phyloP scores from a whole-genome alignment of 2,797 vertebrate genomes.

The Garrulus glandarius region DNA sequence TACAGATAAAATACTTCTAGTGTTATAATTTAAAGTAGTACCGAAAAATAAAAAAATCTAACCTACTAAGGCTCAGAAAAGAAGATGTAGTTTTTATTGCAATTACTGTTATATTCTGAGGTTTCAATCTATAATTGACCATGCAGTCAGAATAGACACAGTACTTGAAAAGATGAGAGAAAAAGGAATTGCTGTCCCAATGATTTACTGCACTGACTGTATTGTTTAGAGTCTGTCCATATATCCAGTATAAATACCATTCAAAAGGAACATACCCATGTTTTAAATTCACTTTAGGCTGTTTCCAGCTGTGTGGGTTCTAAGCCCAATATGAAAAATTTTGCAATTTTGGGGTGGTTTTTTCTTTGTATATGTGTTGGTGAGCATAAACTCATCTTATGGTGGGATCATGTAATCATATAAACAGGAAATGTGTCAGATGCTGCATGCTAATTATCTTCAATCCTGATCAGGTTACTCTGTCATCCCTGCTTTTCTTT shows the following conservation, averaged over 20 bases:
- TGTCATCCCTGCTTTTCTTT: not conserved
- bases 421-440: not conserved
- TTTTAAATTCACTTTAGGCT: slow-evolving; percentile 10
- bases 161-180: not conserved
- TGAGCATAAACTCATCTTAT: not conserved
- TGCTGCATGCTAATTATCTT: not conserved
- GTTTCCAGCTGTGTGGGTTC: not conserved
- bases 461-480: not conserved
- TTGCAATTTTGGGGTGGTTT: not conserved
- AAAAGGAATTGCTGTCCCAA: not conserved
- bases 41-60: not conserved
- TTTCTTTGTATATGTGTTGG: not conserved
- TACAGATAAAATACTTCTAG: slow-evolving; percentile 27
- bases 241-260: not conserved
- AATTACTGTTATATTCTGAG: not conserved
- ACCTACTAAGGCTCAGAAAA: not conserved
- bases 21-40: not conserved
- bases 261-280: not conserved
- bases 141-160: not conserved
- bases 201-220: not conserved
- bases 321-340: not conserved
- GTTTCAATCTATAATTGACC: not conserved
- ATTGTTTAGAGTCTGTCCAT: not conserved
- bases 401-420: not conserved
- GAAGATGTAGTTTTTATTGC: not conserved